A percentile compares a stretch with the other conserved stretches of the same genome.
Evolutionary conservation across 2,797 vertebrate species (phyloP).

Genomic region (Sphenopsis melanotis): DNA sequence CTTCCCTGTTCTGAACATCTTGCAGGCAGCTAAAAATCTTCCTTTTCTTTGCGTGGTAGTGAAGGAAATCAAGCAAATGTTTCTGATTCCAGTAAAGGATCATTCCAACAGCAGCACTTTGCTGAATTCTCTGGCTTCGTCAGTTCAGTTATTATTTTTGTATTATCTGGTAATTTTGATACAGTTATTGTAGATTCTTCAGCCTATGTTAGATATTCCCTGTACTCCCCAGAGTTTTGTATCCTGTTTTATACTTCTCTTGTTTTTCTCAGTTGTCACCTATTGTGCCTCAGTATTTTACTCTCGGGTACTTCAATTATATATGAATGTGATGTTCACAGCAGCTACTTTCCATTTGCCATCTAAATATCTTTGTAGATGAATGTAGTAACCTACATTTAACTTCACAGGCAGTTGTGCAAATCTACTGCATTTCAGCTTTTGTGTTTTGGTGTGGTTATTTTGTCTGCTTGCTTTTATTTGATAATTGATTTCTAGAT

Average conservation of each 20-base stretch:
- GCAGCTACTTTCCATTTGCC: conserved; percentile 62
- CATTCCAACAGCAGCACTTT: neutral
- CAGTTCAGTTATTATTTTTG: conserved; percentile 54
- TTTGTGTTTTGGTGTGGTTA: neutral
- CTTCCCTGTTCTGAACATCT: neutral
- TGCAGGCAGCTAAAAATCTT: neutral
- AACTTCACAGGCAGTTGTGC: conserved; percentile 55
- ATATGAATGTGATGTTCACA: conserved; percentile 70
- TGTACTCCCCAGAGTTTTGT: conserved; percentile 62
- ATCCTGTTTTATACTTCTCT: conserved; percentile 66
- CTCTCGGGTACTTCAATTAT: conserved; percentile 75
- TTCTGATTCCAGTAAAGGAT: neutral
- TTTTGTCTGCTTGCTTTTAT: conserved; percentile 5
- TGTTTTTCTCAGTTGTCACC: conserved; percentile 76
- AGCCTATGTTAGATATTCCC: conserved; percentile 54
- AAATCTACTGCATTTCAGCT: conserved; percentile 22
- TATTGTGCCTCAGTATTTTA: conserved; percentile 71
- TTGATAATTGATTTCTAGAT: neutral
- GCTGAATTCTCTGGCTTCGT: conserved; percentile 3
- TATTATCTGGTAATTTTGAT: conserved; percentile 70
- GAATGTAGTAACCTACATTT: conserved; percentile 65
- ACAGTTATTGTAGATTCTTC: conserved; percentile 66
- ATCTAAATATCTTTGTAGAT: conserved; percentile 65
- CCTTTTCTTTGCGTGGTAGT: neutral
- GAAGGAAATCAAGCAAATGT: neutral